Conservation (phyloP, 2,888 invertebrate species). For the Herminia tarsipennalis region DNA sequence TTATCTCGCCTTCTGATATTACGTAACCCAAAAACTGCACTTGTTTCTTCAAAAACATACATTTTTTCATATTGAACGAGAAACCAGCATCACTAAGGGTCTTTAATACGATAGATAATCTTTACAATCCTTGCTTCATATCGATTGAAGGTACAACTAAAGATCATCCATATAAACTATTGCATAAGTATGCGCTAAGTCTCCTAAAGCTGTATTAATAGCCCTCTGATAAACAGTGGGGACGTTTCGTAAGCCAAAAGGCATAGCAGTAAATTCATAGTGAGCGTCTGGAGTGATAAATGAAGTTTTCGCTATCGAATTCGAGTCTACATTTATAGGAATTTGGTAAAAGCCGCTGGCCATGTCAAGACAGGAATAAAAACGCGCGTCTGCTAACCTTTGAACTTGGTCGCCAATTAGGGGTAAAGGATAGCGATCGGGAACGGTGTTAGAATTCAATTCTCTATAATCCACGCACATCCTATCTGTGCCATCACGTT, state of each 20-base stretch:
- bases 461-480: conserved; percentile 1
- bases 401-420: background rate
- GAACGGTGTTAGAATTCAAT: background rate
- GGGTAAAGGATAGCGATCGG: background rate
- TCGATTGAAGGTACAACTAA: background rate
- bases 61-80: background rate
- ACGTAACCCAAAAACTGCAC: background rate
- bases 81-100: background rate
- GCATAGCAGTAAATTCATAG: background rate
- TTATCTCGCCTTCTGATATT: background rate
- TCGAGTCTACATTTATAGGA: background rate
- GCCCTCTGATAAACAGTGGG: background rate
- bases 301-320: background rate
- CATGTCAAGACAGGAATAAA: background rate
- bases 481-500: background rate
- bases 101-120: background rate
- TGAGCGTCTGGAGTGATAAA: background rate
- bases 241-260: background rate
- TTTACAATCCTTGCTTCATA: no score
- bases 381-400: background rate
- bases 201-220: background rate
- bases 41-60: background rate
- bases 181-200: background rate
- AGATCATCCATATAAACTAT: background rate
- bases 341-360: background rate